Evolutionary conservation across 2,113 vertebrate genomes (phyloP).

Genomic region (Trinectes maculatus): DNA sequence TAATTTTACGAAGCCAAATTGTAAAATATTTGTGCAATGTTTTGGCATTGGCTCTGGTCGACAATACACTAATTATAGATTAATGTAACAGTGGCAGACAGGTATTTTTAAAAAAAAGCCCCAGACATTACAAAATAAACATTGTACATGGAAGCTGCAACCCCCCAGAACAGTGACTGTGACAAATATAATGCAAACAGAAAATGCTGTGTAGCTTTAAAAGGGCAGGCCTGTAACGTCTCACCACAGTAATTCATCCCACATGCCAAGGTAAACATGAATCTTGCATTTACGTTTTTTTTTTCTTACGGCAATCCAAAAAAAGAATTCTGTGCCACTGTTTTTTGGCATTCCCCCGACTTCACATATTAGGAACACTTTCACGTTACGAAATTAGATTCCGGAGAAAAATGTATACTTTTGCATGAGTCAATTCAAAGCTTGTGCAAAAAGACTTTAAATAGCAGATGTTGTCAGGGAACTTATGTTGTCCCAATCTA

Average conservation of each 20-base stretch:
- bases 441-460: conserved; percentile 52
- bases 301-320: not conserved
- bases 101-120: not conserved
- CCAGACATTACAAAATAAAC: not conserved
- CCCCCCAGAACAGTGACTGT: not conserved
- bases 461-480: conserved; percentile 56
- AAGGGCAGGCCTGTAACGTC: conserved; percentile 27
- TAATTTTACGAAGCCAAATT: not conserved
- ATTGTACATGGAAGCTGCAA: not conserved
- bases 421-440: conserved; percentile 10
- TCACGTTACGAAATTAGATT: not conserved
- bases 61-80: not conserved
- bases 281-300: conserved; percentile 6
- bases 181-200: not conserved
- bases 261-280: conserved; percentile 22
- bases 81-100: not conserved
- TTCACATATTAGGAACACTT: not conserved
- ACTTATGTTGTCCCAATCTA: conserved; percentile 57
- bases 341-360: not conserved
- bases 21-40: not conserved
- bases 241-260: conserved; percentile 26
- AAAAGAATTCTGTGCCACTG: not conserved
- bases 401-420: not conserved
- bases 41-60: not conserved
- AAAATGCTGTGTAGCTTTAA: conserved; percentile 9